Percentiles rank a stretch among this genome's conserved stretches.
Conservation (phyloP, 2,888 invertebrate species). For the Chrysolina oricalcia region DNA sequence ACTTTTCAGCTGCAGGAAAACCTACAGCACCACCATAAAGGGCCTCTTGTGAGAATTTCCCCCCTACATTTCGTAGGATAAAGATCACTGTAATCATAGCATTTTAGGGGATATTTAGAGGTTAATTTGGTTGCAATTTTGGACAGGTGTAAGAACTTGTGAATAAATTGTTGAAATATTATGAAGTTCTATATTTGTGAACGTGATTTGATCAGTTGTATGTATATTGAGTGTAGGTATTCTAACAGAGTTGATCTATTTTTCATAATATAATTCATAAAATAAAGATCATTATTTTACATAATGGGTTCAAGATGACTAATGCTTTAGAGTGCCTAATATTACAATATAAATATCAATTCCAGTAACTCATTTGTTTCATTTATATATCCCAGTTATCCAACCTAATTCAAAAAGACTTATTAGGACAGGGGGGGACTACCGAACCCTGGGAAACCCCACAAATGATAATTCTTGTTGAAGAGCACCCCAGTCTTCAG, state of each 20-base stretch:
- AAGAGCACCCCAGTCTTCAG: too few relatives aligned
- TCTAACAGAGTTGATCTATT: background rate
- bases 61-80: too few relatives aligned
- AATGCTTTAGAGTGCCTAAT: conserved; percentile 13
- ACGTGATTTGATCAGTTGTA: background rate
- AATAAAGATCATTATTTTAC: background rate
- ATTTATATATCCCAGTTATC: background rate
- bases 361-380: background rate
- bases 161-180: background rate
- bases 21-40: too few relatives aligned
- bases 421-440: too few relatives aligned
- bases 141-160: background rate
- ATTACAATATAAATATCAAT: conserved; percentile 8
- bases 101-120: too few relatives aligned
- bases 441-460: too few relatives aligned
- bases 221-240: background rate
- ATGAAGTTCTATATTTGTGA: background rate
- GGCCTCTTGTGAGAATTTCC: too few relatives aligned
- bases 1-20: too few relatives aligned
- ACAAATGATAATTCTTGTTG: too few relatives aligned
- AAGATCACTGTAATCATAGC: too few relatives aligned
- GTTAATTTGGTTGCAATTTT: too few relatives aligned
- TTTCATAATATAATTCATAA: background rate
- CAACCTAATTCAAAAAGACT: background rate
- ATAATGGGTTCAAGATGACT: background rate